Conservation (phyloP, 2,888 invertebrate species). For the Drosophila cyrtoloma region DNA sequence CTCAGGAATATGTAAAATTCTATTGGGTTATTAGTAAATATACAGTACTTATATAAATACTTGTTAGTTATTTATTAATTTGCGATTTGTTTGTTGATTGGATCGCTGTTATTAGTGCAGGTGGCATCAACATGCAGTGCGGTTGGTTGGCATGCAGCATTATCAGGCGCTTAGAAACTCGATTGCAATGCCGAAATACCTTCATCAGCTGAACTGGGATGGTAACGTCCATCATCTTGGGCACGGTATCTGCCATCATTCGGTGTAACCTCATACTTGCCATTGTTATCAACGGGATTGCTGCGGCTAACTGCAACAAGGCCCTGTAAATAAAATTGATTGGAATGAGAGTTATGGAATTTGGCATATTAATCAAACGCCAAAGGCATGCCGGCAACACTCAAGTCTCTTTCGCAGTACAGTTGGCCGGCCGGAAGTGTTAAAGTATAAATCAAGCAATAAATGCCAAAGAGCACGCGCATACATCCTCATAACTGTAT, state of each 20-base stretch:
- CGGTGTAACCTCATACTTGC: constrained; percentile 83
- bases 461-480: constrained; percentile 46
- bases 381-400: constrained; percentile 1
- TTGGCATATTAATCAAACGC: constrained; percentile 25
- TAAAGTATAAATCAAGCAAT: constrained; percentile 24
- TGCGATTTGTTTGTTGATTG: constrained; percentile 13
- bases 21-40: constrained; percentile 42
- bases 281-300: constrained; percentile 74
- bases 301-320: constrained; percentile 74
- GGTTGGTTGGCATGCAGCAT: constrained; percentile 35
- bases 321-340: constrained; percentile 55
- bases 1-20: constrained; percentile 19
- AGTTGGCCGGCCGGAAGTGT: constrained; percentile 52
- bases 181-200: constrained; percentile 75
- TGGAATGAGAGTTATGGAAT: constrained; percentile 7
- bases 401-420: constrained; percentile 30
- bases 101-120: constrained; percentile 38
- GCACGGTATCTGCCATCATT: constrained; percentile 80
- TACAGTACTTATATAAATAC: constrained; percentile 24
- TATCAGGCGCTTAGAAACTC: constrained; percentile 25
- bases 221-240: constrained; percentile 78
- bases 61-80: constrained; percentile 27
- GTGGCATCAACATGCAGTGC: constrained; percentile 50
- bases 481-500: constrained; percentile 21
- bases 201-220: constrained; percentile 71